Base-by-base conservation (phyloP, 2,113 vertebrate species). In the Dicrurus megarhynchus region DNA sequence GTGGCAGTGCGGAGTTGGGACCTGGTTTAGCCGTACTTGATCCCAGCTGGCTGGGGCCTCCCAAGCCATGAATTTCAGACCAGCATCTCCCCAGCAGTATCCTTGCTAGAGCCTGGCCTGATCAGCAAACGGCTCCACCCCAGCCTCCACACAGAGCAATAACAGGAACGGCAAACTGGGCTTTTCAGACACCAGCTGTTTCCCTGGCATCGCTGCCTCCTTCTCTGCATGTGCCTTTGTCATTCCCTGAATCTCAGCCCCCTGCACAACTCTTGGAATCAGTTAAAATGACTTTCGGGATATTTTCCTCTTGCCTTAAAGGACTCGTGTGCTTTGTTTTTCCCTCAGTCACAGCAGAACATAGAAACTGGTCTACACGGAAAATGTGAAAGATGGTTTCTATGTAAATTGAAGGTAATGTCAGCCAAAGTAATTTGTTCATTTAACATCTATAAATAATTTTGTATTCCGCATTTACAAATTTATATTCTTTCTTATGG, bases 371-470 rank as follows among this genome's bases (percentile, higher is more conserved):
- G 39, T 71, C 92, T 84, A 78, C 52, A 53, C 0, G 13, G 56
- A 93, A 90, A 93, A 90, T 20, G n/a, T 59, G 80, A 94, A 90
- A 88, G 75, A 92, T 56, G 37, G 55, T 89, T 95, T 95, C 83
- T 65, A 27, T 93, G 90, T 81, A 95, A 96, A 95, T 78, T 68
- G 44, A 76, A 78, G 37, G 73, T 68, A 84, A 74, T 39, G 60
- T 93, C 96, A 93, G 82, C 69, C 83, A 93, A 90, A 94, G 78
- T 86, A 89, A 87, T 94, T 95, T 93, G 90, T 90, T 96, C 87
- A 81, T 88, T 93, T 91, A 64, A 87, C 5, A 2, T 76, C 88
- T 79, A 96, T 89, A 93, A 94, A 90, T 90, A 13, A 71, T 92
- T 92, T 84, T 1, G 2, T 75, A 71, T 71, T 89, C 61, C 10